Conservation (phyloP, 2,888 invertebrate genomes). For the Apomyelois bistriatella region DNA sequence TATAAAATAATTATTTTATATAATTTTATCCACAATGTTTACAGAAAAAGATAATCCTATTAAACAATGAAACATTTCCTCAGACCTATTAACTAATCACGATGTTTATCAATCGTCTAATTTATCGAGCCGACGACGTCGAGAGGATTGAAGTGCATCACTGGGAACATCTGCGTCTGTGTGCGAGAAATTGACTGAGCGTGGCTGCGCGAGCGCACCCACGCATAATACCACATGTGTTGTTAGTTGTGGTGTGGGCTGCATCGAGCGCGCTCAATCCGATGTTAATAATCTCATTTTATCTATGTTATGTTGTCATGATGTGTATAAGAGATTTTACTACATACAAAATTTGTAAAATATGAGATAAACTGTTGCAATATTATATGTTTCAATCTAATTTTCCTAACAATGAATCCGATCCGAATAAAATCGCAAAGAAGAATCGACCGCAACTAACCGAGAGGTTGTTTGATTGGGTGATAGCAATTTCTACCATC, state of each 20-base stretch:
- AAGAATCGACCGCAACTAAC: too few species aligned
- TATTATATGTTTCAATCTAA: too few species aligned
- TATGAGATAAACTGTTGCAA: too few species aligned
- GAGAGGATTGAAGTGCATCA: constrained; percentile 24
- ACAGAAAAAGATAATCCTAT: not conserved
- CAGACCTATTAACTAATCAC: constrained; percentile 15
- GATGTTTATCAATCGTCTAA: constrained; percentile 15
- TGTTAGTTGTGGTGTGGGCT: not conserved
- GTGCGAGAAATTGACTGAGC: constrained; percentile 37
- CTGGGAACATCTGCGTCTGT: constrained; percentile 46
- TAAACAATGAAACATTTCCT: not conserved
- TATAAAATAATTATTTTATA: too few species aligned
- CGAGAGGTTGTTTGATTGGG: too few species aligned
- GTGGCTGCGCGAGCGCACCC: constrained; percentile 18
- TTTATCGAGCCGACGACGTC: constrained; percentile 24
- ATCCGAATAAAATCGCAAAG: too few species aligned
- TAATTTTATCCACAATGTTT: not conserved
- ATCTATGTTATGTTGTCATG: too few species aligned
- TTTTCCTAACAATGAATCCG: too few species aligned
- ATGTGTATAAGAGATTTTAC: too few species aligned
- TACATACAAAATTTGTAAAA: too few species aligned
- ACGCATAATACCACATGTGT: constrained; percentile 27
- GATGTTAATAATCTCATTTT: not conserved
- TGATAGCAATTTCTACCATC: too few species aligned
- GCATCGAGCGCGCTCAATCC: not conserved